Evolutionary conservation across 37 sponge, comb jelly and placozoan species (phyloP), one percentile per base, ranked within the genome.

Genomic region (Cladorhizidae sp.): DNA sequence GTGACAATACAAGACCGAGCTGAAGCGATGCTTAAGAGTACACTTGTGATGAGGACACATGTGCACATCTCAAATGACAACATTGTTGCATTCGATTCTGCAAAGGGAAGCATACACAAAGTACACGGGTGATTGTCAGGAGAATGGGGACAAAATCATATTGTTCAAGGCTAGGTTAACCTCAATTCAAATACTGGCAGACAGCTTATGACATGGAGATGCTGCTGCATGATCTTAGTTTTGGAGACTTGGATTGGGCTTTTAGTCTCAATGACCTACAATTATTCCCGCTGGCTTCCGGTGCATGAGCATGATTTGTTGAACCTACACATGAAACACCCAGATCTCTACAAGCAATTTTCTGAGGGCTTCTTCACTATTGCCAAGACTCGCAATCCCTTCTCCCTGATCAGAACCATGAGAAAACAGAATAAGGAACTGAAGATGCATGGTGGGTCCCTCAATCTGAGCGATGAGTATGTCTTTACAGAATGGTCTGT

Each of bases 111-210:
- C 55, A 54, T 54, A 54, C 17, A 20, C 55, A 54, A 54, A 54
- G 55, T 54, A 54, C 55, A 54, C 55, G 17, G 55, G 55, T 54
- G 55, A 54, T 17, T 54, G 55, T 54, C 55, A 54, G 55, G 55
- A 54, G 55, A 54, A 54, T 54, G 55, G 55, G 12, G 55, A 54
- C 17, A 17, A 54, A 54, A 20, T 54, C 55, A 17, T 17, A 20
- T 12, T 17, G 17, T 54, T 12, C 17, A 17, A 54, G 55, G 17
- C 17, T 20, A 54, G 17, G 17, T 20, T 54, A 20, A 17, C 55
- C 55, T 54, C 55, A 54, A 54, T 54, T 54, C 55, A 54, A 54
- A 54, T 54, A 54, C 55, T 54, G 55, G 55, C 55, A 54, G 55
- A 54, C 55, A 54, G 55, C 17, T 54, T 54, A 54, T 54, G 55